phyloP scores from a whole-genome alignment of 2,797 vertebrate species.

The Sylvia borin region DNA sequence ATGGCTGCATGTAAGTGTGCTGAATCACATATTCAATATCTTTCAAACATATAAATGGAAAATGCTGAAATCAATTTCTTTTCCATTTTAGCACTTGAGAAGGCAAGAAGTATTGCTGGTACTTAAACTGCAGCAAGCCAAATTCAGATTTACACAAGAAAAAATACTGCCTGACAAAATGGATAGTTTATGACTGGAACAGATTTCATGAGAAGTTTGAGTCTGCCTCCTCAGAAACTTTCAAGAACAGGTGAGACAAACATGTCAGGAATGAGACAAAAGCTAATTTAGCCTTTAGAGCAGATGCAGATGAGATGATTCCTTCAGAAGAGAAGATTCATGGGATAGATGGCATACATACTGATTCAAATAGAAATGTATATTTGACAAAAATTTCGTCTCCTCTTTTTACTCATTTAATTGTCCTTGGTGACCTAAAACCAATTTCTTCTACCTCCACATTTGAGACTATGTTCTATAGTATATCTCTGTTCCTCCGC shows the following conservation, averaged over 20 bases:
- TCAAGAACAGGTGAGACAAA: neutral
- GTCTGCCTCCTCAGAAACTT: neutral
- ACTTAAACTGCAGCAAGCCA: neutral
- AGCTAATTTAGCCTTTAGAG: neutral
- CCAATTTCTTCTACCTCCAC: neutral
- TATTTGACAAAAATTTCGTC: neutral
- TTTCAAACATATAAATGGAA: neutral
- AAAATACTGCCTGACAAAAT: neutral
- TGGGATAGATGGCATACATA: neutral
- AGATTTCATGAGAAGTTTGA: neutral
- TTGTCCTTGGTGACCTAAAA: neutral
- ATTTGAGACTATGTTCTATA: neutral
- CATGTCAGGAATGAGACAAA: neutral
- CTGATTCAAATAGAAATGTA: neutral
- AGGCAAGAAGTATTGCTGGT: neutral
- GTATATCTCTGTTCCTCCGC: neutral
- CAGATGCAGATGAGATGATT: neutral
- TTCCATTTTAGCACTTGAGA: neutral
- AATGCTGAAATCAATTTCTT: neutral
- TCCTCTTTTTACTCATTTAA: neutral
- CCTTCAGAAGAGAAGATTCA: neutral
- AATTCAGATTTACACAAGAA: neutral
- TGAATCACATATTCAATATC: neutral
- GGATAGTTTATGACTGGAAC: neutral
- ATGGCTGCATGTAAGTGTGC: neutral